These are phyloP conservation scores for Ctenochaetus hawaiiensis DNA, from an alignment of 2,797 vertebrate genomes.

Conservation along the genomic window DNA sequence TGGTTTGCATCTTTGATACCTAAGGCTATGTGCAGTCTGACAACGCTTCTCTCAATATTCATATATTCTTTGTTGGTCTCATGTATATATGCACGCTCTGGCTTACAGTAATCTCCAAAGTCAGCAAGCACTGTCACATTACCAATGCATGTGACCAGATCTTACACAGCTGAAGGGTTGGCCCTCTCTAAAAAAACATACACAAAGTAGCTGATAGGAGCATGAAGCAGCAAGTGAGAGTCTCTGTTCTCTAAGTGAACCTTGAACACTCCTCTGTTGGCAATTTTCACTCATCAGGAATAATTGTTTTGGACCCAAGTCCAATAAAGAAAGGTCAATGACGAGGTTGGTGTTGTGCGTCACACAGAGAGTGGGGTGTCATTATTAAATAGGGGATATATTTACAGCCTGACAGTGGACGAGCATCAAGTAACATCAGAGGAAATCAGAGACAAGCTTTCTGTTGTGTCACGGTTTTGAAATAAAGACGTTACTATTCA, in stretches of 20 bases:
- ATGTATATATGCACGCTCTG: conserved; percentile 18
- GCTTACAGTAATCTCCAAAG: conserved; percentile 29
- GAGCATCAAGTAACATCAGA: conserved; percentile 63
- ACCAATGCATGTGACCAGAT: conserved; percentile 58
- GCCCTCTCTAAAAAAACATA: conserved; percentile 60
- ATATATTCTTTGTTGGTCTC: conserved; percentile 36
- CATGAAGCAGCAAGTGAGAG: conserved; percentile 47
- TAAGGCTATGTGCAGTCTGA: conserved; percentile 25
- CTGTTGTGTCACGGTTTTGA: conserved; percentile 39
- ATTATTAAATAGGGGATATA: conserved; percentile 59
- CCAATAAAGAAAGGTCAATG: conserved; percentile 66
- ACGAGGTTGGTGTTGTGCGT: conserved; percentile 48
- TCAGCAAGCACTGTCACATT: conserved; percentile 71
- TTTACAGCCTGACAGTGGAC: conserved; percentile 62
- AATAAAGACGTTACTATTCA: conserved; percentile 19
- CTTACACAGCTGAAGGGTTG: conserved; percentile 39
- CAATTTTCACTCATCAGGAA: conserved; percentile 66
- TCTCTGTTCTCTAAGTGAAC: conserved; percentile 39
- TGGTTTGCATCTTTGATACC: conserved; percentile 24
- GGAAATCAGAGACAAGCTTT: conserved; percentile 30
- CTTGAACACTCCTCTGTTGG: conserved; percentile 46
- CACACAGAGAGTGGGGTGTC: conserved; percentile 54
- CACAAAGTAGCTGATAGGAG: conserved; percentile 36
- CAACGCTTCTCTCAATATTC: conserved; percentile 30
- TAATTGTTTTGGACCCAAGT: conserved; percentile 62